phyloP scores from a whole-genome alignment of 2,113 vertebrate genomes.

The Cariama cristata region DNA sequence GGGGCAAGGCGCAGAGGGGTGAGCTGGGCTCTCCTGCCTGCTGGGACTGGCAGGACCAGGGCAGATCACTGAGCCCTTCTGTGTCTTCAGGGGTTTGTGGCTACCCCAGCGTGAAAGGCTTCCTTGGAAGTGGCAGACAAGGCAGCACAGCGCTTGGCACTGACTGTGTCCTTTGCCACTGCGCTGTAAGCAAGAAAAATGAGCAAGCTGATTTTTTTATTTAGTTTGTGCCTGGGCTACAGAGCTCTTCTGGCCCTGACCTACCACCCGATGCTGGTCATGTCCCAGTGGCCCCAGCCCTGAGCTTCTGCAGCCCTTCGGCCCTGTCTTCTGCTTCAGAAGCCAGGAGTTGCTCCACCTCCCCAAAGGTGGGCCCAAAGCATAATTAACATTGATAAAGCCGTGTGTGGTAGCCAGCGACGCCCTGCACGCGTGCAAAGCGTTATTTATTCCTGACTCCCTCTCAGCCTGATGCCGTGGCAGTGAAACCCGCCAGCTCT shows the following conservation, averaged over 20 bases:
- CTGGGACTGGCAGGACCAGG: background rate
- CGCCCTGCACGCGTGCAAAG: background rate
- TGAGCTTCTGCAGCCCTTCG: background rate
- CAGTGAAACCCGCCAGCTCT: constrained; percentile 2
- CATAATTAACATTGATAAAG: rapidly evolving
- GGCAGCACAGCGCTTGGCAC: background rate
- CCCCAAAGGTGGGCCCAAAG: background rate
- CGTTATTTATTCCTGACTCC: background rate
- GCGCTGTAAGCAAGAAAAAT: background rate
- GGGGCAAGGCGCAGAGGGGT: rapidly evolving
- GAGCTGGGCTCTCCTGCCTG: background rate
- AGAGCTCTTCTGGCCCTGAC: background rate
- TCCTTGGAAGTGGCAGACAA: background rate
- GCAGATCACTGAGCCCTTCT: background rate
- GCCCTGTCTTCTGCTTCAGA: background rate
- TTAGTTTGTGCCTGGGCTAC: background rate
- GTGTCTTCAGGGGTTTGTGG: background rate
- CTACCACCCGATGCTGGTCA: background rate
- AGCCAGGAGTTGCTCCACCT: background rate
- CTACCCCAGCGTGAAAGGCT: background rate
- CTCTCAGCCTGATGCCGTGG: background rate
- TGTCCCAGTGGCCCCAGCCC: background rate
- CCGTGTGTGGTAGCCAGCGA: rapidly evolving
- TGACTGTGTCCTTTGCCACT: background rate
- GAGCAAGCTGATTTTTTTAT: background rate